These are phyloP conservation scores for Malacoraja senta DNA, from an alignment of 2,797 vertebrate species.

Conservation along the genomic window DNA sequence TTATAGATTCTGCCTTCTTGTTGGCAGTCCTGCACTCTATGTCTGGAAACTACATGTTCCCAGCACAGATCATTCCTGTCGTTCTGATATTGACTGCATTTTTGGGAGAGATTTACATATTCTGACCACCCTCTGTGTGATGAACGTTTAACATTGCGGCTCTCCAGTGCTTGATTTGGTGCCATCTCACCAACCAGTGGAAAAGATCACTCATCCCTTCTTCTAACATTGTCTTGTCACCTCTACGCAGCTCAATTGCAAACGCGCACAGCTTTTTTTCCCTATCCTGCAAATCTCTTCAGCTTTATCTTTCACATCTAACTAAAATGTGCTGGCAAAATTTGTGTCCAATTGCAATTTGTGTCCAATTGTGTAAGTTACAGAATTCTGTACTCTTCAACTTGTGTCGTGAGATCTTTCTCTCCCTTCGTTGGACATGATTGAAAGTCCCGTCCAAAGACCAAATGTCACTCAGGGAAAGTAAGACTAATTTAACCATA, in stretches of 20 bases:
- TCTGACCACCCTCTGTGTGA: constrained; percentile 12
- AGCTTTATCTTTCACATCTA: background rate
- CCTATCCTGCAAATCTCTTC: background rate
- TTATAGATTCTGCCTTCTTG: constrained; percentile 1
- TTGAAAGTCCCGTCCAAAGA: background rate
- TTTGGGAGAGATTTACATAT: constrained; percentile 19
- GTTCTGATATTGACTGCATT: background rate
- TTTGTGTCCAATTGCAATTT: background rate
- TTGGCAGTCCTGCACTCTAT: background rate
- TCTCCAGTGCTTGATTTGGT: background rate
- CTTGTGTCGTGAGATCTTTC: background rate
- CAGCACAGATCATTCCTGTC: constrained; percentile 18
- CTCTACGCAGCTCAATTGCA: background rate
- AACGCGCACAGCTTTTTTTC: background rate
- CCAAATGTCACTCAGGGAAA: background rate
- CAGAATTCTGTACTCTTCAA: background rate
- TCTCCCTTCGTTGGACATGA: background rate
- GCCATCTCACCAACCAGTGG: background rate
- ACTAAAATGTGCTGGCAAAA: background rate
- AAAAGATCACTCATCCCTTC: background rate
- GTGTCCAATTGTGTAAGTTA: background rate
- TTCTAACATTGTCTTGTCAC: background rate
- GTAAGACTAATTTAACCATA: background rate
- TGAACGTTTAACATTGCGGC: background rate
- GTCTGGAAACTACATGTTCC: constrained; percentile 23